Base-by-base conservation (phyloP, 92 coral and sea anemone genomes). In the Montipora capitata region DNA sequence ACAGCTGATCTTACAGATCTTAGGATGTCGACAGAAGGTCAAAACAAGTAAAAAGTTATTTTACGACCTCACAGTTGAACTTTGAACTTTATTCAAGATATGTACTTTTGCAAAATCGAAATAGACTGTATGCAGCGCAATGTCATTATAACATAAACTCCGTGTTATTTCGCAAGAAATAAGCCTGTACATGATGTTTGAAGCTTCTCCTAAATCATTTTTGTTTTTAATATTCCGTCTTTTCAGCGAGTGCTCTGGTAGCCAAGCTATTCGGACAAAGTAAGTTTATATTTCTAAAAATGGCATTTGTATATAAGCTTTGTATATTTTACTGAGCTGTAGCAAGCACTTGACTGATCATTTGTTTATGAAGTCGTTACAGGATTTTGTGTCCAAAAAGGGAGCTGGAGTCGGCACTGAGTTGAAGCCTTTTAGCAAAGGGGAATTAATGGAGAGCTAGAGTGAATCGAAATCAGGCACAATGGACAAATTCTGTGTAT, bases 241-340 rank as follows among this genome's bases (percentile, higher is more conserved):
- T 35, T 71, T 71, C 39, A 71, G 76, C 12, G 76, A 40, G 18
- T 71, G 76, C 56, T 71, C 76, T 52, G 17, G 51, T 67, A 67
- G 52, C 52, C 51, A 40, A 52, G 40, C 76, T 44, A 41, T 71
- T 71, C 51, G 74, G 27, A 69, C 45, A 41, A 69, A 40, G 76
- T 71, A 71, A 71, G 76, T 41, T 44, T 17, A 71, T 10, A 40
- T 71, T 40, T 71, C 76, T 71, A 17, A 71, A 71, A 71, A 71
- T 71, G 49, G 51, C 56, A 71, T 71, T 71, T 71, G 51, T 42
- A 71, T 40, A 44, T 20, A 20, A 20, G 27, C 27, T 20, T 20
- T 20, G 27, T 20, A 20, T 20, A 20, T 20, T 20, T 20, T 20
- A 20, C 27, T 20, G 27, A 20, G 27, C 27, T 20, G 27, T 20